These are phyloP conservation scores for Seriola rivoliana DNA, from an alignment of 2,113 vertebrate genomes.

Conservation along the genomic window DNA sequence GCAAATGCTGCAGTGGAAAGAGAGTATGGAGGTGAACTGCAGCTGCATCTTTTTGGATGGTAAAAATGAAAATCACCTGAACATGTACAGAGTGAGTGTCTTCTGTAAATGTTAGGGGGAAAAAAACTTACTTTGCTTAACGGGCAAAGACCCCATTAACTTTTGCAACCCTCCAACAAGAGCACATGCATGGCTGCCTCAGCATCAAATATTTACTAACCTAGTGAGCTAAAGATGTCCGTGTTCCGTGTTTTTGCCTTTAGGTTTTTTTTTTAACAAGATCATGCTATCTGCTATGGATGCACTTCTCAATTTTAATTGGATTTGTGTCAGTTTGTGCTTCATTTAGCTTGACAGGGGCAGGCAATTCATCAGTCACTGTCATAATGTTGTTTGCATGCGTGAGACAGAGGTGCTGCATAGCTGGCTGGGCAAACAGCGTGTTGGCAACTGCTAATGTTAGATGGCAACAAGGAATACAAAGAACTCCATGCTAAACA, in stretches of 20 bases:
- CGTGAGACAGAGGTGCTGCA: conserved; percentile 24
- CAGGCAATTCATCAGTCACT: conserved; percentile 48
- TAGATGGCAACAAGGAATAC: conserved; percentile 4
- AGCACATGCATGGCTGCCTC: conserved; percentile 67
- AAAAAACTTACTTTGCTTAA: not conserved
- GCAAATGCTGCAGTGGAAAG: conserved; percentile 58
- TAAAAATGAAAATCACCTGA: conserved; percentile 36
- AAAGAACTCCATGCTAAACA: conserved; percentile 11
- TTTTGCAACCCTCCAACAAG: conserved; percentile 42
- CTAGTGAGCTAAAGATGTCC: conserved; percentile 50
- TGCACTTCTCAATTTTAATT: conserved; percentile 56
- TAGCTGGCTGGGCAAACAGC: not conserved
- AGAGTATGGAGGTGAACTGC: conserved; percentile 40
- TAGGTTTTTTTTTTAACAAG: conserved; percentile 29
- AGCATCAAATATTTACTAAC: conserved; percentile 80
- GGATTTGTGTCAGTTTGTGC: conserved; percentile 48
- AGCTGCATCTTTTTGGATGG: conserved; percentile 28
- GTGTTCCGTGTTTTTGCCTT: conserved; percentile 35
- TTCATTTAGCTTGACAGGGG: conserved; percentile 52
- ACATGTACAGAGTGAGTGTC: not conserved
- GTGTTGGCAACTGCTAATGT: not conserved
- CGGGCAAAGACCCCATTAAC: conserved; percentile 52
- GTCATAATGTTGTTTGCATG: conserved; percentile 53
- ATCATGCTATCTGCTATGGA: conserved; percentile 10
- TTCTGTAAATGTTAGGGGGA: not conserved